A percentile compares a stretch with the other conserved stretches of the same genome.
These are phyloP conservation scores for Intellagama lesueurii DNA, from an alignment of 2,797 vertebrate genomes.

Conservation along the genomic window DNA sequence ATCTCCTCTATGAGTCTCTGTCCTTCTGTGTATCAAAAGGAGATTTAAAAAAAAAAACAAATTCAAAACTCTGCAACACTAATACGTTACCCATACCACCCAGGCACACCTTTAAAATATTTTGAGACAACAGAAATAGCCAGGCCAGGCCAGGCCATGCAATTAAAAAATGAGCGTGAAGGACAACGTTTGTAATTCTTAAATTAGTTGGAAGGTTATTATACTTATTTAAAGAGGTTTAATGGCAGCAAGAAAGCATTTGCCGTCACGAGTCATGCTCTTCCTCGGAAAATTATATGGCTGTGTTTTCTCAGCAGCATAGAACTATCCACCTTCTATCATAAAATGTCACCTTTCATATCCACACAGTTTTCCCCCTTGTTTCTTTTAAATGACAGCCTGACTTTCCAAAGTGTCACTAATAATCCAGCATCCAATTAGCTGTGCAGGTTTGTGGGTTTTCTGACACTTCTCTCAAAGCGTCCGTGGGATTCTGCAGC, in stretches of 20 bases:
- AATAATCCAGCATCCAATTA: conserved; percentile 69
- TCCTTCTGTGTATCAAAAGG: too few species aligned
- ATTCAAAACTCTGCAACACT: neutral
- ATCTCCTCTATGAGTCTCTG: too few species aligned
- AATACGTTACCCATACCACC: neutral
- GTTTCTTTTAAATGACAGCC: conserved; percentile 68
- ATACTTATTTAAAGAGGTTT: fast-evolving
- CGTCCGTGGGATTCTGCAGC: conserved; percentile 69
- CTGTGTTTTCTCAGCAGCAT: conserved; percentile 4
- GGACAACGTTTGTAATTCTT: fast-evolving
- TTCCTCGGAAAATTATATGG: conserved; percentile 53
- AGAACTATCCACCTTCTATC: conserved; percentile 47
- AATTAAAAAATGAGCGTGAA: conserved; percentile 34
- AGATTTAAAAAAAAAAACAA: neutral
- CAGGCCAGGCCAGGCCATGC: neutral
- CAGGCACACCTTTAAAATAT: neutral
- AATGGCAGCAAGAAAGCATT: conserved; percentile 21
- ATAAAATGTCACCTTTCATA: conserved; percentile 62
- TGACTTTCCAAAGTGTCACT: conserved; percentile 71
- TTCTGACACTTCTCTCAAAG: conserved; percentile 71
- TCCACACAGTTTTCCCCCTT: conserved; percentile 51
- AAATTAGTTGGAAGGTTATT: fast-evolving
- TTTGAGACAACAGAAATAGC: neutral
- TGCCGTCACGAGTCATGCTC: neutral
- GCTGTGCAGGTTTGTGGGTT: conserved; percentile 53